These are phyloP conservation scores for Rallus limicola DNA, from an alignment of 2,113 vertebrate genomes.

Conservation along the genomic window DNA sequence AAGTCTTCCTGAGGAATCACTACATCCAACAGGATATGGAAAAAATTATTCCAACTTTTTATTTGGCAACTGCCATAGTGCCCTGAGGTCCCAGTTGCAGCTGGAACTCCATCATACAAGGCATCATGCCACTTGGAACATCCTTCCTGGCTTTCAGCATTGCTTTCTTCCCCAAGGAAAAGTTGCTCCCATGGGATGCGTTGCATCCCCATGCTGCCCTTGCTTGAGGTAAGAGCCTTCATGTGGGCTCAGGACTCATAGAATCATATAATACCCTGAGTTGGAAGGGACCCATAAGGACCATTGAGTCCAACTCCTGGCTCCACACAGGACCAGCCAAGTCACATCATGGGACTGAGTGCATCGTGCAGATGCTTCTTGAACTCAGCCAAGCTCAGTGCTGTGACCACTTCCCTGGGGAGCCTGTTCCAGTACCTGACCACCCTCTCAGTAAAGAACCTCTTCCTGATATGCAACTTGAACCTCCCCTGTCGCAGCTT, in stretches of 20 bases:
- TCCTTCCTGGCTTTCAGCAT: neutral
- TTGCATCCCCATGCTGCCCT: neutral
- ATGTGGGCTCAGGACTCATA: neutral
- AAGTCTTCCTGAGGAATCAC: neutral
- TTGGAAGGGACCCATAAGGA: no score
- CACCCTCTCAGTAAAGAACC: no score
- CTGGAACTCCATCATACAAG: neutral
- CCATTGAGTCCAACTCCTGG: no score
- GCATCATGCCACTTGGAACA: accelerated
- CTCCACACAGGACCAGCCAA: no score
- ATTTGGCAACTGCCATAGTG: neutral
- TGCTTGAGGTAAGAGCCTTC: neutral
- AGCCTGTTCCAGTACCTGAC: no score
- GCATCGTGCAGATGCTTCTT: no score
- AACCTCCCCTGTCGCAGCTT: no score
- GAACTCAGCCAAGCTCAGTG: no score
- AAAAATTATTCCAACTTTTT: neutral
- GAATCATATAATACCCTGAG: no score
- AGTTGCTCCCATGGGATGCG: neutral
- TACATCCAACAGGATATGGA: neutral
- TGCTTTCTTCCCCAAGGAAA: neutral
- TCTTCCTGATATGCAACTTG: no score
- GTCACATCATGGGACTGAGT: no score
- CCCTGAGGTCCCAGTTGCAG: neutral
- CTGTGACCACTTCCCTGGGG: no score